phyloP scores from a whole-genome alignment of 2,113 vertebrate genomes.

The Gadus macrocephalus region DNA sequence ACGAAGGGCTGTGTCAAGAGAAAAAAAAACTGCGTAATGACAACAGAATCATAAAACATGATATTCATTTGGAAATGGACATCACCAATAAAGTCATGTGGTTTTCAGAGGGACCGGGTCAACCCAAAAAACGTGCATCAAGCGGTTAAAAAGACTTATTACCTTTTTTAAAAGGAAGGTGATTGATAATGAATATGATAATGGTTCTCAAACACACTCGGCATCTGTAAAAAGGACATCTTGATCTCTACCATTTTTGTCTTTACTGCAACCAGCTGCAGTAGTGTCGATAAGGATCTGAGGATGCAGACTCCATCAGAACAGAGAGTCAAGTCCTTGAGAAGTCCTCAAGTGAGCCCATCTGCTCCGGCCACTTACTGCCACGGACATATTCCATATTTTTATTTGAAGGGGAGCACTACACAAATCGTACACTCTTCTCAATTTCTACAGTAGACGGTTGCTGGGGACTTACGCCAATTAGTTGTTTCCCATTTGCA shows the following conservation, averaged over 20 bases:
- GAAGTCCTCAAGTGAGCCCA: not conserved
- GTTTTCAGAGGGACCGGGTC: slow-evolving; percentile 58
- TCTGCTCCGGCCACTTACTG: not conserved
- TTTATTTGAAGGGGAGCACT: slow-evolving; percentile 43
- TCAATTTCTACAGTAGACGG: too few relatives aligned
- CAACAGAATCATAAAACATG: slow-evolving; percentile 16
- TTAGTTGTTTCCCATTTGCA: too few relatives aligned
- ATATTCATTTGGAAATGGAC: slow-evolving; percentile 36
- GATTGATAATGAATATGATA: slow-evolving; percentile 32
- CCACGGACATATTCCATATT: slow-evolving; percentile 39
- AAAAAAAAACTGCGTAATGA: slow-evolving; percentile 11
- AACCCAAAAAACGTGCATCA: slow-evolving; percentile 21
- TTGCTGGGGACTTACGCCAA: too few relatives aligned
- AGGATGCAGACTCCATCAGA: slow-evolving; percentile 32
- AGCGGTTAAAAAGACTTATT: slow-evolving; percentile 13
- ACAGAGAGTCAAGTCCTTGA: too few relatives aligned
- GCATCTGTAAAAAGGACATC: slow-evolving; percentile 14
- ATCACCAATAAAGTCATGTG: slow-evolving; percentile 40
- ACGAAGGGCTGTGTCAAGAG: slow-evolving; percentile 32
- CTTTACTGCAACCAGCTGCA: slow-evolving; percentile 65
- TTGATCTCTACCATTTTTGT: slow-evolving; percentile 1
- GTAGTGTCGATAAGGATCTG: slow-evolving; percentile 46
- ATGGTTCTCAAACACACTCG: slow-evolving; percentile 36
- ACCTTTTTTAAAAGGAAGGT: slow-evolving; percentile 2
- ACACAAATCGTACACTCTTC: slow-evolving; percentile 34